phyloP scores from a whole-genome alignment of 2,797 vertebrate genomes.

The Emys orbicularis region DNA sequence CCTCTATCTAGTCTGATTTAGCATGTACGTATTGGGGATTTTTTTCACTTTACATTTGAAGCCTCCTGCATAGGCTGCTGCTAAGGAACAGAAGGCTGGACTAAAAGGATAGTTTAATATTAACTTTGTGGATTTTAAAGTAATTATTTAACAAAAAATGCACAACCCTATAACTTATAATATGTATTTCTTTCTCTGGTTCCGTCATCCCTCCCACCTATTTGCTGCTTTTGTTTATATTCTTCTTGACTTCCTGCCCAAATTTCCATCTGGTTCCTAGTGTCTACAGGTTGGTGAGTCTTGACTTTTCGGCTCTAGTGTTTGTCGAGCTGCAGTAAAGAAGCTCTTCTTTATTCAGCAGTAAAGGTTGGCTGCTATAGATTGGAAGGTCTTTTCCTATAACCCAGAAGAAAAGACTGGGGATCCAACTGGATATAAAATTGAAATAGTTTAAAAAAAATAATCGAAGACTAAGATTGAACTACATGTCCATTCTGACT shows the following conservation, averaged over 20 bases:
- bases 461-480: neutral
- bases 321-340: neutral
- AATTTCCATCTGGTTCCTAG: neutral
- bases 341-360: neutral
- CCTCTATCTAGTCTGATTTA: neutral
- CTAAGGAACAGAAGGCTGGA: neutral
- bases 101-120: neutral
- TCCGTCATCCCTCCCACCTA: neutral
- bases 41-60: constrained; percentile 2
- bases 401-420: neutral
- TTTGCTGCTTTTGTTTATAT: fast-evolving
- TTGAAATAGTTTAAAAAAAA: neutral
- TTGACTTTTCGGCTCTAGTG: neutral
- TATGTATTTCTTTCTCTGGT: neutral
- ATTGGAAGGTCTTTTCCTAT: neutral
- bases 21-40: neutral
- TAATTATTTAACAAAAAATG: neutral
- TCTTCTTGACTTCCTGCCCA: neutral
- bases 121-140: neutral
- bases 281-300: neutral
- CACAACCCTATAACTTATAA: neutral
- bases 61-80: neutral
- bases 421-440: neutral
- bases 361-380: neutral
- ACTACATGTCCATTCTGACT: neutral